Evolutionary conservation across 2,113 vertebrate genomes (phyloP).

Genomic region (Egretta garzetta): DNA sequence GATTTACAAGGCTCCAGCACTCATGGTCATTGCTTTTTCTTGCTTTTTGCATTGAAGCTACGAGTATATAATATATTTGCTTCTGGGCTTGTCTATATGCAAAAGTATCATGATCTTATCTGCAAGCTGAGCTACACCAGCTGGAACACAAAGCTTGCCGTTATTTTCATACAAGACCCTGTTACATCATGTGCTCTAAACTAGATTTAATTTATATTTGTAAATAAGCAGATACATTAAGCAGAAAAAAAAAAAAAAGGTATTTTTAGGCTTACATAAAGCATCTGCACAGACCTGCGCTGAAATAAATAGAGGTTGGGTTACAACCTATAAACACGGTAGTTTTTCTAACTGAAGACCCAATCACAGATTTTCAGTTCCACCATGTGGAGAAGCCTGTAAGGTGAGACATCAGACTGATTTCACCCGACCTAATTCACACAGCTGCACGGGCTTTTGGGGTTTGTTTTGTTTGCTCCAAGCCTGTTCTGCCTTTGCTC

Average conservation of each 20-base stretch:
- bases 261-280: background rate
- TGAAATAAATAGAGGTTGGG: background rate
- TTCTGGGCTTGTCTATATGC: background rate
- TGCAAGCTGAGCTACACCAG: background rate
- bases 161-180: background rate
- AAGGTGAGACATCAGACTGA: background rate
- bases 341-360: background rate
- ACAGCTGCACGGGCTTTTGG: background rate
- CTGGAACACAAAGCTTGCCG: background rate
- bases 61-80: background rate
- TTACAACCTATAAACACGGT: background rate
- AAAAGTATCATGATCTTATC: background rate
- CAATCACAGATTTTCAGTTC: rapidly evolving
- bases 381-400: background rate
- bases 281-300: background rate
- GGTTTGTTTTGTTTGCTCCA: background rate
- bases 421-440: background rate
- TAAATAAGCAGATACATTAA: slow-evolving; percentile 10
- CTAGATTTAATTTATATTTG: background rate
- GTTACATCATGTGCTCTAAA: background rate
- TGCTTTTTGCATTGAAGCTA: background rate
- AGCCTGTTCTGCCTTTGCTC: background rate
- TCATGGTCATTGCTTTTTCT: background rate
- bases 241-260: background rate
- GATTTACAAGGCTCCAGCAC: background rate